A percentile compares a stretch with the other conserved stretches of the same genome.
Conservation (phyloP, 2,113 vertebrate genomes). For the Phaetusa simplex region DNA sequence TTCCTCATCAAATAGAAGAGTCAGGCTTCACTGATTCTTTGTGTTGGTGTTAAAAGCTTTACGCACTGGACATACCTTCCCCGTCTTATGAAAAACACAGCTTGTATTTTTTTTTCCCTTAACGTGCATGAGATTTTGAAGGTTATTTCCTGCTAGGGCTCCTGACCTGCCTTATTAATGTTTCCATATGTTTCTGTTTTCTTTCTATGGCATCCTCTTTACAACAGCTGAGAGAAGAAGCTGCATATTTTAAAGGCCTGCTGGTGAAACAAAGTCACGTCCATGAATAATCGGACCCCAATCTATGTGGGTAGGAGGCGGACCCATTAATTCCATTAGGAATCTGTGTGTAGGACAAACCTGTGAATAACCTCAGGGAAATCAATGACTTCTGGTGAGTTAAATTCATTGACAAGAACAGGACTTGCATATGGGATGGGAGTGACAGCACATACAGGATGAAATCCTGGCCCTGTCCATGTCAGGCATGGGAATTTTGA, state of each 20-base stretch:
- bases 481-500: background rate
- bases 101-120: background rate
- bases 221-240: background rate
- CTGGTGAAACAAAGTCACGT: background rate
- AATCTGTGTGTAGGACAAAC: background rate
- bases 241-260: background rate
- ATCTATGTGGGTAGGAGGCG: background rate
- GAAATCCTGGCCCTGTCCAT: background rate
- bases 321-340: background rate
- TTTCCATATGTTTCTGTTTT: background rate
- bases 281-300: background rate
- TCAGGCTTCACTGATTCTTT: constrained; percentile 17
- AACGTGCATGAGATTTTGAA: background rate
- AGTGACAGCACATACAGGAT: background rate
- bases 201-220: background rate
- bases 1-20: constrained; percentile 18
- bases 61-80: background rate
- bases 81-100: background rate
- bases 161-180: background rate
- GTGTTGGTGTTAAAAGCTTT: background rate
- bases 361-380: background rate
- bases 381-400: constrained; percentile 19
- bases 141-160: background rate
- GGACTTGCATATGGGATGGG: background rate
- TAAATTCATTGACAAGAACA: background rate